phyloP scores from a whole-genome alignment of 2,797 vertebrate species.

The Scolopax bukidnonensis region DNA sequence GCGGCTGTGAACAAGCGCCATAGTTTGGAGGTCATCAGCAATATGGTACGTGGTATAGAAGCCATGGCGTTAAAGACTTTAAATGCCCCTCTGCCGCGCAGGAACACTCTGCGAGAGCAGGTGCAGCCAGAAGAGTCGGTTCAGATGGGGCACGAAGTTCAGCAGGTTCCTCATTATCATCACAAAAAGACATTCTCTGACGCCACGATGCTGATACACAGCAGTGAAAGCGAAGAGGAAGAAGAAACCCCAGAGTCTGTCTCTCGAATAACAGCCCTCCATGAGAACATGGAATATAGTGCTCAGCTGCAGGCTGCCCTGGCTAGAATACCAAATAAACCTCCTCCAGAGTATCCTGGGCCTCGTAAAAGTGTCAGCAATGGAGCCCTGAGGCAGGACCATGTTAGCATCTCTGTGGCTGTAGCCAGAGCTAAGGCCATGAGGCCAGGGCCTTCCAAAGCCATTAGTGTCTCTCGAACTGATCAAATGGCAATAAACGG shows the following conservation, averaged over 20 bases:
- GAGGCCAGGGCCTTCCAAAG: slow-evolving; percentile 80
- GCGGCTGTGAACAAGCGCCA: slow-evolving; percentile 88
- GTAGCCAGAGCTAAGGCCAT: slow-evolving; percentile 76
- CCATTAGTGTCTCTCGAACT: slow-evolving; percentile 81
- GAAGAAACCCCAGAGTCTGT: slow-evolving; percentile 83
- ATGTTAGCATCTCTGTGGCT: slow-evolving; percentile 72
- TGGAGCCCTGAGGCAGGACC: slow-evolving; percentile 81
- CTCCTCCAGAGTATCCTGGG: slow-evolving; percentile 94
- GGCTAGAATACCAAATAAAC: slow-evolving; percentile 95
- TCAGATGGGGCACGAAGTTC: slow-evolving; percentile 78
- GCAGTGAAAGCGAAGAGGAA: slow-evolving; percentile 94
- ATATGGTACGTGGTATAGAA: slow-evolving; percentile 86
- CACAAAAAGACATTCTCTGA: slow-evolving; percentile 95
- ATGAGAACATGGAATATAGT: slow-evolving; percentile 85
- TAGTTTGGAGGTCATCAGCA: slow-evolving; percentile 93
- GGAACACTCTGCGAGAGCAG: slow-evolving; percentile 90
- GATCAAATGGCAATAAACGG: slow-evolving; percentile 86
- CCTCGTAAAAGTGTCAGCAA: slow-evolving; percentile 87
- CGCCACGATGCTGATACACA: slow-evolving; percentile 97
- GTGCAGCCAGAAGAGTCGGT: slow-evolving; percentile 78
- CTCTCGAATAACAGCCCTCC: slow-evolving; percentile 84
- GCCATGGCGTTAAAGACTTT: slow-evolving; percentile 87
- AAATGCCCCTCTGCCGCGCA: slow-evolving; percentile 85
- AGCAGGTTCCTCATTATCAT: slow-evolving; percentile 80
- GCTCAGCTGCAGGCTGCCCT: slow-evolving; percentile 93